Conservation (phyloP, 2,113 vertebrate species). For the Pogonocichla stellata region DNA sequence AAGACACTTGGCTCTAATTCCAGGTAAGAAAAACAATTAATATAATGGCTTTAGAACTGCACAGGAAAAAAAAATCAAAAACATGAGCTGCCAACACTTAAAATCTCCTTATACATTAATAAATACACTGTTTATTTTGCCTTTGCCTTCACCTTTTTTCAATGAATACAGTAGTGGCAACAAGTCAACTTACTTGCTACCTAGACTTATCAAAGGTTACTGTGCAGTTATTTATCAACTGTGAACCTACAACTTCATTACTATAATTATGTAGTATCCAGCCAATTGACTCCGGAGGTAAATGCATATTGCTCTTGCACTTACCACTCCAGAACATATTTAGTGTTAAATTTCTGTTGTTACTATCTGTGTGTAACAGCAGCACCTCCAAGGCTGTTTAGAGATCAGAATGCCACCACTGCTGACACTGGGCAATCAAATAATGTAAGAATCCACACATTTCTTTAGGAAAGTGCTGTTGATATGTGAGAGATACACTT, state of each 20-base stretch:
- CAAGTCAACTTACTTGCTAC: neutral
- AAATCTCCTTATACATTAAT: neutral
- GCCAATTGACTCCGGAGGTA: neutral
- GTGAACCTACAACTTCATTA: neutral
- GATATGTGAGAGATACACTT: neutral
- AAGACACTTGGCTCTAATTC: slow-evolving; percentile 26
- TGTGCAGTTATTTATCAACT: neutral
- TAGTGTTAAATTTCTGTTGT: neutral
- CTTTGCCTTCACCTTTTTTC: neutral
- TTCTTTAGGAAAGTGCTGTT: neutral
- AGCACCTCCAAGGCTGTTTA: neutral
- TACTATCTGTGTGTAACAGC: neutral
- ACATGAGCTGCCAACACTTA: neutral
- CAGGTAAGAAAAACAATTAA: slow-evolving; percentile 62
- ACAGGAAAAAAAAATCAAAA: neutral
- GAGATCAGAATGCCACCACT: neutral
- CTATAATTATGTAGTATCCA: neutral
- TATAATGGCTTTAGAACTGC: slow-evolving; percentile 12
- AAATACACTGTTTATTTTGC: neutral
- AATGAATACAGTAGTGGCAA: neutral
- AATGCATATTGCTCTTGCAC: neutral
- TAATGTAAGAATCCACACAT: neutral
- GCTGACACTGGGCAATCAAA: neutral
- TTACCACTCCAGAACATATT: neutral
- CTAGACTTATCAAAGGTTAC: slow-evolving; percentile 11